phyloP scores from a whole-genome alignment of 2,888 invertebrate species.

The Nowickia ferox region DNA sequence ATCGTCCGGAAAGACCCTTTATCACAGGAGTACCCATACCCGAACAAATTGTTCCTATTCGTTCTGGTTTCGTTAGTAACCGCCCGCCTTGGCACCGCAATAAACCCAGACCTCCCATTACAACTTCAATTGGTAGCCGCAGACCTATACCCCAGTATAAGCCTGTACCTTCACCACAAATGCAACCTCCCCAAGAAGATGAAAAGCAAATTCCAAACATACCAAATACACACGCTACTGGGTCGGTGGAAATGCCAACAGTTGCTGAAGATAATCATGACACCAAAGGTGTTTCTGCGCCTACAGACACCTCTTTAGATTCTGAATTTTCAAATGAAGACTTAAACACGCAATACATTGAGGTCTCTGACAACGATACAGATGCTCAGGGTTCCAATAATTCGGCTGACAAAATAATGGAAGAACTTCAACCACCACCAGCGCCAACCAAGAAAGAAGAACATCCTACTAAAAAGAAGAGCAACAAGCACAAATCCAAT shows the following conservation, averaged over 20 bases:
- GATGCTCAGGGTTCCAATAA: slow-evolving; percentile 69
- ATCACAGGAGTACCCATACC: slow-evolving; percentile 89
- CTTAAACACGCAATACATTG: slow-evolving; percentile 79
- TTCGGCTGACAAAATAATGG: slow-evolving; percentile 73
- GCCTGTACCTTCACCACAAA: slow-evolving; percentile 85
- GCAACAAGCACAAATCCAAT: slow-evolving; percentile 77
- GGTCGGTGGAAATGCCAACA: slow-evolving; percentile 36
- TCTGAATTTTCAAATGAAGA: slow-evolving; percentile 80
- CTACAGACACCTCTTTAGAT: slow-evolving; percentile 79
- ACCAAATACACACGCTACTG: slow-evolving; percentile 31
- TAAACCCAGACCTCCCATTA: slow-evolving; percentile 84
- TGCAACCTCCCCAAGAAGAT: slow-evolving; percentile 76
- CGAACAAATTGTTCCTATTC: slow-evolving; percentile 89
- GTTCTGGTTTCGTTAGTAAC: slow-evolving; percentile 85
- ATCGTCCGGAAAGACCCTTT: slow-evolving; percentile 86
- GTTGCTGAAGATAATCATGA: slow-evolving; percentile 58
- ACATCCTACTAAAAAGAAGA: slow-evolving; percentile 77
- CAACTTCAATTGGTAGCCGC: slow-evolving; percentile 81
- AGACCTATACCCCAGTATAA: slow-evolving; percentile 87
- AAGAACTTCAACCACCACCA: slow-evolving; percentile 72
- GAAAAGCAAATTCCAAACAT: slow-evolving; percentile 60
- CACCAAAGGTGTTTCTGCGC: slow-evolving; percentile 71
- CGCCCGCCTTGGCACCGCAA: slow-evolving; percentile 88
- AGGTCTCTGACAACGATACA: slow-evolving; percentile 79
- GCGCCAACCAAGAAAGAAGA: slow-evolving; percentile 79